Evolutionary conservation across 1,140 invertebrate species (phyloP).

Genomic region (Eupristina koningsbergeri): DNA sequence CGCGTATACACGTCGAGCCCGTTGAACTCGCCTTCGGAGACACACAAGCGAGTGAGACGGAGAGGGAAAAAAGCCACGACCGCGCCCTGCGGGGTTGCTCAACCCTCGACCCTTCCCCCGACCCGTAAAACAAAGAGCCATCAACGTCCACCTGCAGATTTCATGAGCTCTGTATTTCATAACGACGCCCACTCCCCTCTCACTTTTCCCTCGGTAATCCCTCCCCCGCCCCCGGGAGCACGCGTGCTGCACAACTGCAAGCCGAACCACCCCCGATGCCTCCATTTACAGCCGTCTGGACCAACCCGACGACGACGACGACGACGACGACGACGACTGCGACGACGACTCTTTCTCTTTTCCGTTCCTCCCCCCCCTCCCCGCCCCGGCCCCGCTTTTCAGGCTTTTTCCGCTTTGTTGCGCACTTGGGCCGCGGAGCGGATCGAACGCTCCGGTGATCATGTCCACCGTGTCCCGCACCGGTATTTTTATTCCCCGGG

Average conservation of each 20-base stretch:
- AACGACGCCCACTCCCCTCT: slow-evolving; percentile 28
- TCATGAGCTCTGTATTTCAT: slow-evolving; percentile 58
- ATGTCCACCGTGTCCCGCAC: no score
- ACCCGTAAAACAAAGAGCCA: slow-evolving; percentile 33
- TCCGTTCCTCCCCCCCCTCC: not conserved
- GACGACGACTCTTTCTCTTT: no score
- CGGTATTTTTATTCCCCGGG: not conserved
- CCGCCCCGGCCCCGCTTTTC: not conserved
- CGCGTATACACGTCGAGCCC: no score
- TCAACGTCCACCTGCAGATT: slow-evolving; percentile 53
- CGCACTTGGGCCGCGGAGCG: slow-evolving; percentile 7
- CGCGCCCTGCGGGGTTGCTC: not conserved
- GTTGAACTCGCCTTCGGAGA: not conserved
- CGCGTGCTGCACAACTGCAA: not conserved
- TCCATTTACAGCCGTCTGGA: not conserved
- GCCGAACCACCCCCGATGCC: not conserved
- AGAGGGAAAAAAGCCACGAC: not conserved
- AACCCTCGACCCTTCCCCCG: not conserved
- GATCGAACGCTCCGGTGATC: not conserved
- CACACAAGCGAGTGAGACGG: not conserved
- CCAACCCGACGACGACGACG: not conserved
- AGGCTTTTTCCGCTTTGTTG: slow-evolving; percentile 40
- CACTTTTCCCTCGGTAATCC: slow-evolving; percentile 21
- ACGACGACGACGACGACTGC: no score
- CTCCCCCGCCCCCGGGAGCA: not conserved